These are phyloP conservation scores for Pilophorus perplexus DNA, from an alignment of 2,888 invertebrate genomes.

Conservation along the genomic window DNA sequence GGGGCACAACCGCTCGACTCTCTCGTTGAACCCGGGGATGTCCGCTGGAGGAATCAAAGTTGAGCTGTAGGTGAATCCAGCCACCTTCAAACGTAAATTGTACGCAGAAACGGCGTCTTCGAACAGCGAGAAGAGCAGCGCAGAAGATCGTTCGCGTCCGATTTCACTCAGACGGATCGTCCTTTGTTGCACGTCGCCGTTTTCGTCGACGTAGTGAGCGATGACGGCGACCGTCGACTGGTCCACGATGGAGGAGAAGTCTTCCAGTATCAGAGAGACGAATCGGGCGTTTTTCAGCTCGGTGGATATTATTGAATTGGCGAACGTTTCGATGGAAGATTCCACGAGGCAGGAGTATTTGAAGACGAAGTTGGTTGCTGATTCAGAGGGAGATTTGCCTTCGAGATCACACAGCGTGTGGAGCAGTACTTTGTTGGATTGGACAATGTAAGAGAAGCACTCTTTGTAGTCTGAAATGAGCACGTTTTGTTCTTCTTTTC, in stretches of 20 bases:
- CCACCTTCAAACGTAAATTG: background rate
- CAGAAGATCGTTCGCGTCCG: background rate
- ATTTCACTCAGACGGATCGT: background rate
- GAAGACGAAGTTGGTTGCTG: background rate
- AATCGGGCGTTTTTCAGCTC: background rate
- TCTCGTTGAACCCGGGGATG: background rate
- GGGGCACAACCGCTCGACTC: background rate
- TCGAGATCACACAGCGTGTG: background rate
- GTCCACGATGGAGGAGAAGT: background rate
- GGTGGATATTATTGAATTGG: background rate
- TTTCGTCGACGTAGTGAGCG: background rate
- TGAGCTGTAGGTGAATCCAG: slow-evolving; percentile 3
- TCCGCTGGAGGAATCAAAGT: background rate
- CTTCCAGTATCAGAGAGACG: slow-evolving; percentile 3
- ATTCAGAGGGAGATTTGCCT: background rate
- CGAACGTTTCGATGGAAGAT: background rate
- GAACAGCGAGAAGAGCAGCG: background rate
- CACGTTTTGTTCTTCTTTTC: slow-evolving; percentile 1
- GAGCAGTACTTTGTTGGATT: no score
- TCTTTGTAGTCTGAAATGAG: background rate
- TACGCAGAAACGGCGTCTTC: background rate
- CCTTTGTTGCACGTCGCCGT: background rate
- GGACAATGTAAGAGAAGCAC: no score
- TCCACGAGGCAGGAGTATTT: background rate
- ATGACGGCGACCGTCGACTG: background rate